phyloP scores from a whole-genome alignment of 2,113 vertebrate genomes.

The Misgurnus anguillicaudatus region DNA sequence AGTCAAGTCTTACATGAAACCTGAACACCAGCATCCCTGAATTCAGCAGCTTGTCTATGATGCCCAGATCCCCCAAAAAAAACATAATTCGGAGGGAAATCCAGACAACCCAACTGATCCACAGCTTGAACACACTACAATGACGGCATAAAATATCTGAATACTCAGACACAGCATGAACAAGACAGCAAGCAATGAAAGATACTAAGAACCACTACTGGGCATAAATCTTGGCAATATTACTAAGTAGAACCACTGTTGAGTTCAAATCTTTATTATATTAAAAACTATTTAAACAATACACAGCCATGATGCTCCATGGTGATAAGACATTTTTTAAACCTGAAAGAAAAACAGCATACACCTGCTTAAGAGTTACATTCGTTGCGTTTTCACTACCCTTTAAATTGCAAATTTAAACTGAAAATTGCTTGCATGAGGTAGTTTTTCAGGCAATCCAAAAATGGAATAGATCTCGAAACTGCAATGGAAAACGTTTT shows the following conservation, averaged over 20 bases:
- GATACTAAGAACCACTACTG: neutral
- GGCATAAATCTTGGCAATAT: neutral
- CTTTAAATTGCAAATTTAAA: no score
- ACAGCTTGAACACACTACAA: slow-evolving; percentile 45
- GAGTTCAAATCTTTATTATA: no score
- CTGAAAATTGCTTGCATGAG: no score
- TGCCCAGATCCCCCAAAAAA: slow-evolving; percentile 36
- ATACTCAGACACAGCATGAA: neutral
- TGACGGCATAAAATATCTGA: slow-evolving; percentile 22
- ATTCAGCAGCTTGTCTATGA: slow-evolving; percentile 32
- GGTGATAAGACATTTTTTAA: neutral
- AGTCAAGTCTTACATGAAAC: no score
- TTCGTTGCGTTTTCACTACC: neutral
- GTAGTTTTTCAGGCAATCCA: no score
- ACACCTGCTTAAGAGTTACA: neutral
- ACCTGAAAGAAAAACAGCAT: neutral
- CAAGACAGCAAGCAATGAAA: slow-evolving; percentile 10
- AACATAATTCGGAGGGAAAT: slow-evolving; percentile 33
- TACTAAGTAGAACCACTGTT: no score
- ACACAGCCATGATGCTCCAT: neutral
- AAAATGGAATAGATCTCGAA: no score
- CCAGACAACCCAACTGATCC: slow-evolving; percentile 34
- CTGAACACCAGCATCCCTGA: slow-evolving; percentile 46
- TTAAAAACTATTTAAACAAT: no score
- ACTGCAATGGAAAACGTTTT: no score